phyloP scores from a whole-genome alignment of 2,797 vertebrate species.

The Semotilus atromaculatus region DNA sequence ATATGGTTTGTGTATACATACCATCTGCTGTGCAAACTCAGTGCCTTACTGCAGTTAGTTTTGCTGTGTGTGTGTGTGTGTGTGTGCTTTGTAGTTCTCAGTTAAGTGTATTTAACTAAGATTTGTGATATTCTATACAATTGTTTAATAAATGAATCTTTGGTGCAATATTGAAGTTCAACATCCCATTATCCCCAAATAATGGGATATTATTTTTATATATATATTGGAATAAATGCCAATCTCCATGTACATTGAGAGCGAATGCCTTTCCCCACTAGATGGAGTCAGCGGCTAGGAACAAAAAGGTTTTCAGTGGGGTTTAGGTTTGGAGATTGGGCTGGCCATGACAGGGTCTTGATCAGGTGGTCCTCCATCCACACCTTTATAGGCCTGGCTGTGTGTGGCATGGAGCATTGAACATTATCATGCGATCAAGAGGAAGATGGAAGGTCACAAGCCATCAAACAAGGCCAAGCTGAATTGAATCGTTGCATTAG shows the following conservation, averaged over 20 bases:
- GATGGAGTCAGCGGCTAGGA: constrained; percentile 61
- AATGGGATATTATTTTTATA: too few relatives aligned
- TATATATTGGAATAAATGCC: background rate
- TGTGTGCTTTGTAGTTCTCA: background rate
- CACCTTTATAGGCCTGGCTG: background rate
- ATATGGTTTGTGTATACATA: background rate
- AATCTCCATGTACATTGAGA: background rate
- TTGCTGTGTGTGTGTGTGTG: too few relatives aligned
- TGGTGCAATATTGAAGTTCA: background rate
- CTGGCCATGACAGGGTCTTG: background rate
- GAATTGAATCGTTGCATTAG: too few relatives aligned
- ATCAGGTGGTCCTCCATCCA: background rate
- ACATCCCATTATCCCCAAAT: too few relatives aligned
- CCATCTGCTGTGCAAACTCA: constrained; percentile 31
- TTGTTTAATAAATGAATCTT: background rate
- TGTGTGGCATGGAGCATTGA: background rate
- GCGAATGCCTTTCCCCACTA: constrained; percentile 59
- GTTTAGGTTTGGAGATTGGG: background rate
- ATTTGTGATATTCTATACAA: background rate
- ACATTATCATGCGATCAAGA: background rate
- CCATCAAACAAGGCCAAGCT: background rate
- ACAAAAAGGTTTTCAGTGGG: background rate
- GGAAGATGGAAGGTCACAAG: background rate
- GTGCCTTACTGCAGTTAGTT: background rate
- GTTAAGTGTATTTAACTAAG: background rate